Conservation (phyloP, 1,140 invertebrate genomes). For the Eriocheir sinensis region DNA sequence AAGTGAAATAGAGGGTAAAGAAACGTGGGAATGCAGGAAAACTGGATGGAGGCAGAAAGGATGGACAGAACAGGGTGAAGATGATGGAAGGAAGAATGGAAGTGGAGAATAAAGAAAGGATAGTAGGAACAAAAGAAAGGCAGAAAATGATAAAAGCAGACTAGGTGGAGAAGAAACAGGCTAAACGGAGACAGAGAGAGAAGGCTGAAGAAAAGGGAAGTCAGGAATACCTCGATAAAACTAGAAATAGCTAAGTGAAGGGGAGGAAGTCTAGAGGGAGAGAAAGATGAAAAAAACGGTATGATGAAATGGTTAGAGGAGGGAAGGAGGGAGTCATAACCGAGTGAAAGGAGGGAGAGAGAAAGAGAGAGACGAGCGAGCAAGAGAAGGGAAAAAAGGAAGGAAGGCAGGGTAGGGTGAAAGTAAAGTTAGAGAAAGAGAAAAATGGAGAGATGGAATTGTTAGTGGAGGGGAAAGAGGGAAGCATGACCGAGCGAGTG, state of each 20-base stretch:
- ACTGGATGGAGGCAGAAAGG: no score
- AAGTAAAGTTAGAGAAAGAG: not conserved
- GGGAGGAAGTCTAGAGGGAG: not conserved
- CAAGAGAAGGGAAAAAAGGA: not conserved
- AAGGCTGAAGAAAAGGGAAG: not conserved
- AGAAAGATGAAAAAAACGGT: not conserved
- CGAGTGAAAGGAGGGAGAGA: not conserved
- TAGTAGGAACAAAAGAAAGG: no score
- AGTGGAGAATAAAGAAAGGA: no score
- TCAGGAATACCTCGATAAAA: not conserved
- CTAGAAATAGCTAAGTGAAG: no score
- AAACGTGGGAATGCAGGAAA: no score
- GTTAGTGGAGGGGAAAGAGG: not conserved
- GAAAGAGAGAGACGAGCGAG: not conserved
- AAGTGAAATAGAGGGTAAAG: no score
- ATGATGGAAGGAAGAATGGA: no score
- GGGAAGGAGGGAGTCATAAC: no score
- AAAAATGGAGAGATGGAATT: not conserved
- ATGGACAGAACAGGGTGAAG: no score
- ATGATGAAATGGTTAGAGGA: not conserved
- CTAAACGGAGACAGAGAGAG: not conserved
- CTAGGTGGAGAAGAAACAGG: no score
- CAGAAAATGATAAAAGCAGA: no score
- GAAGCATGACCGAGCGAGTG: not conserved
- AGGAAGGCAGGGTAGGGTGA: no score